phyloP scores from a whole-genome alignment of 2,888 invertebrate species.

The Gasteruption jaculator region DNA sequence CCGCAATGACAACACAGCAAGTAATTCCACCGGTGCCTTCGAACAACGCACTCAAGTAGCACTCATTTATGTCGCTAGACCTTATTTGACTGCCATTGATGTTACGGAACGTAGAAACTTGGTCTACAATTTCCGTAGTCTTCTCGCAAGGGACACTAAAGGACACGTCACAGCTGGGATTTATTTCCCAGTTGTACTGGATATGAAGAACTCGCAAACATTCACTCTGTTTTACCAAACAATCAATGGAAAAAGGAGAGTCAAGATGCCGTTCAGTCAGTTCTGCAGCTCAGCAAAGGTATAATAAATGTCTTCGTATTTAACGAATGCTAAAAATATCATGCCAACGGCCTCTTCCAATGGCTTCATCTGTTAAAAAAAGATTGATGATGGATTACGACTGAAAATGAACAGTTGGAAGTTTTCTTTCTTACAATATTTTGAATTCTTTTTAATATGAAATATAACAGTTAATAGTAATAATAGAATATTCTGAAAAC shows the following conservation, averaged over 20 bases:
- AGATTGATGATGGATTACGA: too few relatives aligned
- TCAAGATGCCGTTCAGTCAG: constrained; percentile 71
- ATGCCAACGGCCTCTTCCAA: not conserved
- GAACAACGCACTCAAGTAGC: constrained; percentile 60
- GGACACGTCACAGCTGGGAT: constrained; percentile 80
- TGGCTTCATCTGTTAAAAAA: not conserved
- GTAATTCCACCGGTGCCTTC: constrained; percentile 54
- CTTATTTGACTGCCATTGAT: constrained; percentile 76
- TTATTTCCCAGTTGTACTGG: constrained; percentile 73
- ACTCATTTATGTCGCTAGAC: constrained; percentile 73
- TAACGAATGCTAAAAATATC: too few relatives aligned
- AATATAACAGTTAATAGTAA: too few relatives aligned
- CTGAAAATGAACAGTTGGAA: constrained; percentile 5
- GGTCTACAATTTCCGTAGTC: constrained; percentile 78
- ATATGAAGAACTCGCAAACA: constrained; percentile 37
- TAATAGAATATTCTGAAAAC: too few relatives aligned
- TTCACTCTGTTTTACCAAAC: constrained; percentile 80
- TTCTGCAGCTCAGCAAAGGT: constrained; percentile 62
- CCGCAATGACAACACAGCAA: too few relatives aligned
- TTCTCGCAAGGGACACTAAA: constrained; percentile 77
- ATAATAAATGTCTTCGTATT: constrained; percentile 16
- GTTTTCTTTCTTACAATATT: constrained; percentile 6
- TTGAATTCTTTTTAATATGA: not conserved
- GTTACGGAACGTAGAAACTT: constrained; percentile 87
- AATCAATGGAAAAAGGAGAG: constrained; percentile 61